Evolutionary conservation across 1,140 invertebrate genomes (phyloP), one percentile per base, ranked within the genome.

Genomic region (Philotrypesis tridentata): DNA sequence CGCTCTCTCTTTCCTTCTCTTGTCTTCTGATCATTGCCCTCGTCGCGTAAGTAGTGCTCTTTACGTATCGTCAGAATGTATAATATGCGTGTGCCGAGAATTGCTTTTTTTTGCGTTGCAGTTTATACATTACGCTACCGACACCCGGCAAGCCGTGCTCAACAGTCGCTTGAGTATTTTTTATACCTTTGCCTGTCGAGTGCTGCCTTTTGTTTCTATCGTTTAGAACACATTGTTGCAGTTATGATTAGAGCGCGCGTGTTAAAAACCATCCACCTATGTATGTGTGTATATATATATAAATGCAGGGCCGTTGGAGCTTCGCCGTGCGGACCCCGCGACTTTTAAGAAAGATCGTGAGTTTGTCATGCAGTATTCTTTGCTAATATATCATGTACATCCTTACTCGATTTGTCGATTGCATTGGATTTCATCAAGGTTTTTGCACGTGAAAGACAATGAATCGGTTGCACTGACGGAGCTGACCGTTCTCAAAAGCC

Each of bases 81-180:
- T 76, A 65, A 55, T 12, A 63, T 73, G 83, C 48, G 63, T 83
- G 71, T 55, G 77, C 60, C 61, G 27, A 55, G 48, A 55, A 55
- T 55, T 21, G 5, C 43, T 43, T 79, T 17, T 55, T 55, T 70
- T 63, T 55, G 9, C 33, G 84, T 67, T 84, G 48, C 61, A 75
- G 33, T 33, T 27, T 80, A 79, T 80, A 82, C 85, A 82, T 76
- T 84, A 85, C 87, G 84, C 85, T 88, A 90, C 90, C 90, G 87
- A 90, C 89, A 91, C 90, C 90, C 90, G 87, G 89, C 85, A 89
- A 91, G 89, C 90, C 89, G 89, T 91, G 89, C 89, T 88, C 86
- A 87, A 90, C 84, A 85, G 75, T 83, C 84, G 48, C 48, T 55
- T 55, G 48, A 78, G 77, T 85, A 86, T 88, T 86, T 84, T 86